Evolutionary conservation across 2,113 vertebrate species (phyloP).

Genomic region (Ceratotherium simum): DNA sequence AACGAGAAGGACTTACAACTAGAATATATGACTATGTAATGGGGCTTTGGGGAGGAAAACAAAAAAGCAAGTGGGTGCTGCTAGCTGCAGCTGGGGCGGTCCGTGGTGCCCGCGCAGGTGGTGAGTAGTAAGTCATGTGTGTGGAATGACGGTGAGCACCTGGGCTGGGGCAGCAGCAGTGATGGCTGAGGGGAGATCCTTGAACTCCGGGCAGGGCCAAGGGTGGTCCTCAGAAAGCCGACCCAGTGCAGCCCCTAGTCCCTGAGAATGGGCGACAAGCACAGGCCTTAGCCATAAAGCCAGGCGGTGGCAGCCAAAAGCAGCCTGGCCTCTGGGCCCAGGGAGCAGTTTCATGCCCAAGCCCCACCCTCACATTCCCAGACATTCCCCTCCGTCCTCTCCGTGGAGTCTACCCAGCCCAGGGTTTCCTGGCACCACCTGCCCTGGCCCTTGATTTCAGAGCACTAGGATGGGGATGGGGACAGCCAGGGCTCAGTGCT

Average conservation of each 20-base stretch:
- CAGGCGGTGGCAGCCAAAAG: not conserved
- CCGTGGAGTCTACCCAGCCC: not conserved
- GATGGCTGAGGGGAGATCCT: not conserved
- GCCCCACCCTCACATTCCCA: not conserved
- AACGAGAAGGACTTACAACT: too few species aligned
- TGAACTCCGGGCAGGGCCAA: not conserved
- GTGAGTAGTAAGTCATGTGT: too few species aligned
- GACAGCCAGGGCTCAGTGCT: not conserved
- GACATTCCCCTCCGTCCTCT: not conserved
- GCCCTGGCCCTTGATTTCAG: not conserved
- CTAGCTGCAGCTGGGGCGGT: not conserved
- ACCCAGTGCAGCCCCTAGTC: not conserved
- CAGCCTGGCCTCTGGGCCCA: not conserved
- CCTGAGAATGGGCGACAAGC: not conserved
- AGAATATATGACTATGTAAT: too few species aligned
- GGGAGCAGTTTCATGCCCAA: not conserved
- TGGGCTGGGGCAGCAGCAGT: not conserved
- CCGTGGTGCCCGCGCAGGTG: fast-evolving
- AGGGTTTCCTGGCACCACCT: not conserved
- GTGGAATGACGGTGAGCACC: not conserved
- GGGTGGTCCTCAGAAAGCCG: not conserved
- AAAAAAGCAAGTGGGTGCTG: not conserved
- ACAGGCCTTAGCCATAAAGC: not conserved
- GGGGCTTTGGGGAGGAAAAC: too few species aligned
- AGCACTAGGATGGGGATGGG: not conserved